Base-by-base conservation (phyloP, 1,140 invertebrate species). In the Drosophila repleta region DNA sequence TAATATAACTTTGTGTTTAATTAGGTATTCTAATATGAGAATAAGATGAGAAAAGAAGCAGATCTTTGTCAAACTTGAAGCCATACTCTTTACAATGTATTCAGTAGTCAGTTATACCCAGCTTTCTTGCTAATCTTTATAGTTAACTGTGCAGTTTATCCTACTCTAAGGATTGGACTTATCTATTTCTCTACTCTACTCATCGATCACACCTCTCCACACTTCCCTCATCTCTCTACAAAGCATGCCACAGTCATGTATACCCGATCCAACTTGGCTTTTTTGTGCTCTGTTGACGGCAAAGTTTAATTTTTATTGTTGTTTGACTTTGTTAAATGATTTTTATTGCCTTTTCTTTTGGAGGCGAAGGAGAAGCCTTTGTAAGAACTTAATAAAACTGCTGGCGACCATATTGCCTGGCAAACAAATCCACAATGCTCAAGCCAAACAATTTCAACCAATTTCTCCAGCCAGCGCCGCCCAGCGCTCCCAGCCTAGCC, bases 291-390 rank as follows among this genome's bases (percentile, higher is more conserved):
- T 75, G 82, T 82, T 88, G 83, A 88, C 83, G 83, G 83, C 79
- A 83, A 87, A 87, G 83, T 87, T 87, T 76, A 87, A 87, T 87
- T 87, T 87, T 88, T 87, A 87, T 87, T 87, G 83, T 87, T 87
- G 83, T 87, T 87, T 87, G 83, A 87, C 83, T 87, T 87, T 87
- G 83, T 88, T 83, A 87, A 87, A 87, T 87, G 83, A 87, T 87
- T 87, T 87, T 87, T 87, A 87, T 87, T 87, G 83, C 83, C 83
- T 83, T 82, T 75, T 71, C 61, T 62, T 65, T 26, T 41, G 56
- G 41, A 45, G 29, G 35, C 56, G 32, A 53, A 39, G 55, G 35
- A 52, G 79, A 88, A 87, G 79, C 84, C 83, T 87, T 87, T 87
- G 83, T 76, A 88, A 74, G 83, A 87, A 87, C 88, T 87, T 87